Conservation (phyloP, 2,888 invertebrate genomes). For the Tortricodes alternella region DNA sequence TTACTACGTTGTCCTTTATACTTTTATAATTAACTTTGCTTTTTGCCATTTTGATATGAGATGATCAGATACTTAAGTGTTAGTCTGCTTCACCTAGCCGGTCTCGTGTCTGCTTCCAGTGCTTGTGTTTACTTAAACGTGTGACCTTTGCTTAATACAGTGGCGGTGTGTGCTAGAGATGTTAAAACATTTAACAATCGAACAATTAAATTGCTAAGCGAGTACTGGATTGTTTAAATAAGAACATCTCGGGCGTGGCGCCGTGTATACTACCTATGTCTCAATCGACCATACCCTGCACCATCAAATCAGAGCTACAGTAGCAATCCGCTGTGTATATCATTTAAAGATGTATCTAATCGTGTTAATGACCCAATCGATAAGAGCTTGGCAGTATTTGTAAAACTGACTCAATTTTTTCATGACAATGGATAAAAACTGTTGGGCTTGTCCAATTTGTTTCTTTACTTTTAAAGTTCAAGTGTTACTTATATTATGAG, state of each 20-base stretch:
- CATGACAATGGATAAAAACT: slow-evolving; percentile 31
- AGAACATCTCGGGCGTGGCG: not conserved
- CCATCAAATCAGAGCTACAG: slow-evolving; percentile 27
- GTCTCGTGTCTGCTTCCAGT: not conserved
- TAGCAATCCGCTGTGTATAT: slow-evolving; percentile 32
- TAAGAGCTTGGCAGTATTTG: slow-evolving; percentile 48
- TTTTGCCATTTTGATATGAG: slow-evolving; percentile 2
- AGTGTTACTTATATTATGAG: slow-evolving; percentile 51
- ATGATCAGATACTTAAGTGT: slow-evolving; percentile 11
- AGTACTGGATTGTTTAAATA: slow-evolving; percentile 17
- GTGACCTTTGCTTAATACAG: not conserved
- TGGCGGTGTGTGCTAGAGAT: not conserved
- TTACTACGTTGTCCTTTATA: not conserved
- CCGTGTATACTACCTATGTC: not conserved
- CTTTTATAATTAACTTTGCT: slow-evolving; percentile 1
- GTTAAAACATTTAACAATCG: slow-evolving; percentile 1
- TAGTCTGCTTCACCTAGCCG: not conserved
- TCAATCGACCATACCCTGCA: not conserved
- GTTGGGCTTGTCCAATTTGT: slow-evolving; percentile 56
- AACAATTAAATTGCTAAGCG: not conserved
- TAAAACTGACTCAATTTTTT: slow-evolving; percentile 24
- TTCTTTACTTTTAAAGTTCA: slow-evolving; percentile 59
- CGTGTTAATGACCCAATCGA: slow-evolving; percentile 13
- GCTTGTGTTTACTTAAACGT: not conserved
- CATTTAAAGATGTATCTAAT: slow-evolving; percentile 33